phyloP scores from a whole-genome alignment of 1,140 invertebrate genomes.

The Olivierus martensii region DNA sequence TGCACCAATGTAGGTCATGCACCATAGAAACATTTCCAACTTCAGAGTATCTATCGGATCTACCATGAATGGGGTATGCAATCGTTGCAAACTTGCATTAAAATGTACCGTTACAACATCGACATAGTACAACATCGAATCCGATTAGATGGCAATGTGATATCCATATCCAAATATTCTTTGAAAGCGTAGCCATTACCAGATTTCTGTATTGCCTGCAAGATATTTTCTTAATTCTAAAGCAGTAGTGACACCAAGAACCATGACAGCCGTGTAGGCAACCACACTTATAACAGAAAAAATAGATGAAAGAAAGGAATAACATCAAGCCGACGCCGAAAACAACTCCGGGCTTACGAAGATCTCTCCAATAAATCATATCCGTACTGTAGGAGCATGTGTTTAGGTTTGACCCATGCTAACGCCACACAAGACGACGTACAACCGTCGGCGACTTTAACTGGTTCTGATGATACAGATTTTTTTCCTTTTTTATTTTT shows the following conservation, averaged over 20 bases:
- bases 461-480: no score
- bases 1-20: constrained; percentile 85
- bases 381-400: constrained; percentile 84
- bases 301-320: constrained; percentile 80
- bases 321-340: constrained; percentile 73
- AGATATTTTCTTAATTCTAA: constrained; percentile 91
- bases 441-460: no score
- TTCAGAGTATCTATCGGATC: constrained; percentile 77
- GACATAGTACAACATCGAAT: constrained; percentile 68
- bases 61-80: constrained; percentile 85
- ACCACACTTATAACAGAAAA: constrained; percentile 91
- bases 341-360: constrained; percentile 81
- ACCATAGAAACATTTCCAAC: constrained; percentile 84
- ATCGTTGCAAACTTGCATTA: constrained; percentile 59
- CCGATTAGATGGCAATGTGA: constrained; percentile 71
- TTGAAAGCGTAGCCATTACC: constrained; percentile 95
- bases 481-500: no score
- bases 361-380: constrained; percentile 91
- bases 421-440: no score
- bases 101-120: constrained; percentile 67
- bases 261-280: constrained; percentile 72
- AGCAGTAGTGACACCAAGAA: constrained; percentile 65
- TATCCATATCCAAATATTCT: constrained; percentile 73
- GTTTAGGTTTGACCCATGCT: constrained; percentile 78
- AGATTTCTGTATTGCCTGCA: constrained; percentile 92